Evolutionary conservation across 1,140 invertebrate species (phyloP), one percentile per base, ranked within the genome.

Genomic region (Nebria ingens): DNA sequence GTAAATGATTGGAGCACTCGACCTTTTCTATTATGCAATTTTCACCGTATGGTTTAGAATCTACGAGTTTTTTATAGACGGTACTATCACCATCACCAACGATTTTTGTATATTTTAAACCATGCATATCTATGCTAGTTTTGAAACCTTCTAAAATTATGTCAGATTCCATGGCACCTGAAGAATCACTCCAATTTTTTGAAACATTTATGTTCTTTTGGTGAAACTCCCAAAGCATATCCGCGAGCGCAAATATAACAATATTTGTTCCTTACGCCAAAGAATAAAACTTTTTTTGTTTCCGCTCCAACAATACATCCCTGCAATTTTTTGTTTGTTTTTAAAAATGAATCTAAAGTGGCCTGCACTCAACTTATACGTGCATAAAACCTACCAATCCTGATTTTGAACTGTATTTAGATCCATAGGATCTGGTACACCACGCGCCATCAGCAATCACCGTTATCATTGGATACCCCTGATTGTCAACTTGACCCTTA

Each of bases 1-100:
- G 21, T 56, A 61, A 23, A 56, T 55, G 59, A 54, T 61, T 62
- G 22, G 52, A 53, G 45, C 66, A 65, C 40, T 66, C 58, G 21
- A 66, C 58, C 58, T 66, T 68, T 52, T 62, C 53, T 55, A 65
- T 42, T 60, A 56, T 6, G 21, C 66, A 69, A 29, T 20, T 50
- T 54, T 65, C 69, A 19, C 51, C 22, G 17, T 53, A 56, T 3
- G 58, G 57, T 54, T 29, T n/a, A 52, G 12, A 42, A 21, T 56
- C 54, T 21, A 38, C 15, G 42, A 58, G 23, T 58, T 59, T 61
- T 38, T 59, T 58, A 58, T 63, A 63, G 1, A 69, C 65, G 45
- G 62, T 69, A 11, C 64, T 63, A 56, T 73, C 71, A 12, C 70
- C 72, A 60, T 72, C 71, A 9, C 59, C 67, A 60, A 74, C 64